Base-by-base conservation (phyloP, 2,113 vertebrate genomes). In the Mellivora capensis region DNA sequence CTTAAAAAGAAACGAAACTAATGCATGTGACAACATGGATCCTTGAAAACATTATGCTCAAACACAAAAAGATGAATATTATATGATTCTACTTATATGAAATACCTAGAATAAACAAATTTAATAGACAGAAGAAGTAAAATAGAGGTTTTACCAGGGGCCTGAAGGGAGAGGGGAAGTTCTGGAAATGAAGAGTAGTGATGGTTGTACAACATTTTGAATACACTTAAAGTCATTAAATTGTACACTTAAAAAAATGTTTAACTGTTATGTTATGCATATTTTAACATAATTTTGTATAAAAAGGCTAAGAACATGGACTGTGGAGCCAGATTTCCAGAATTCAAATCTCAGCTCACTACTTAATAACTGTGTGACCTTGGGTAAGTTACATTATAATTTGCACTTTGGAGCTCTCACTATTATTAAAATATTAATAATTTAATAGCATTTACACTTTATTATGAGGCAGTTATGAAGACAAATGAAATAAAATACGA, bases 401-500 rank as follows among this genome's bases (percentile, higher is more conserved):
- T 52, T 77, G 49, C 14, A n/a, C 69, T 44, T 71, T 29, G 34
- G 67, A 69, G 59, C 42, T 27, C 12, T 96, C n/a, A 37, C n/a
- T 31, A 87, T 64, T 84, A 85, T 67, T 87, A 91, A 52, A 76
- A 94, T n/a, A 84, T 27, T 23, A 91, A 13, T 54, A 87, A 67
- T 37, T 21, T 2, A 93, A 67, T 9, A 91, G 57, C 74, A 67
- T 25, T 39, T 69, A 49, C 18, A 54, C 84, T 42, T 92, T 20
- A 37, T 89, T 79, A 84, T 37, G 10, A 76, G 12, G 59, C 11
- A 69, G 25, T 11, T 84, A 6, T 77, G 17, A 89, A 69, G 69
- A 92, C 12, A 95, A 84, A 88, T 52, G 14, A 96, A 87, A 85
- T 87, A 72, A 84, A 79, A 71, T 15, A 84, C 31, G 57, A 84